Evolutionary conservation across 2,888 invertebrate species (phyloP), one percentile per base, ranked within the genome.

Genomic region (Taphrorychus bicolor): DNA sequence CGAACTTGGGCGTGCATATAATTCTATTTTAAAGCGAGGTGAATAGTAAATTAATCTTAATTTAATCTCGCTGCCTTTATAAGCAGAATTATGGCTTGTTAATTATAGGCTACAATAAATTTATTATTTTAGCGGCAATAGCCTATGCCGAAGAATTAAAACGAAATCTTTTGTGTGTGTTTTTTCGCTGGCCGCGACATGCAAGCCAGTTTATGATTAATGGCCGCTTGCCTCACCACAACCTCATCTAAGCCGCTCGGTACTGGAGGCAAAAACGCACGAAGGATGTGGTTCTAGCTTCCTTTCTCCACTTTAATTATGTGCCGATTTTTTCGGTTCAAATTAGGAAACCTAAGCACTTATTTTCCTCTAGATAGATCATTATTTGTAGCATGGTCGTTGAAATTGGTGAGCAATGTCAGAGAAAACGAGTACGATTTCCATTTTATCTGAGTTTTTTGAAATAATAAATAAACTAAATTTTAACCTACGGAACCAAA

Each of bases 71-170:
- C 64, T 68, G 70, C 67, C 62, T 71, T 71, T 71, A 71, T 71
- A 71, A 66, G 70, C 68, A 64, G 64, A 72, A 71, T 72, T 71
- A 72, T 72, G 66, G 72, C 70, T 71, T 66, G 71, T 71, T 70
- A 72, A 72, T 72, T 72, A 72, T 70, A 70, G 62, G 59, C 63
- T 69, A 70, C 71, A 68, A 72, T 72, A 70, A 67, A 72, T 72
- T 72, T 72, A 72, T 72, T 71, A 70, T 71, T 72, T 72, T 71
- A 69, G 58, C 70, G 62, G 61, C 67, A 59, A 60, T 21, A 45
- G 59, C 51, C 16, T 49, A 57, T 48, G 54, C 54, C 45, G 64
- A 56, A 60, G 60, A 67, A 67, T 61, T 65, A 66, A 61, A 65
- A 49, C 49, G 60, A 63, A 66, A 66, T 62, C 61, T 61, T 61